Conservation (phyloP, 2,888 invertebrate species). For the Chloroclysta siterata region DNA sequence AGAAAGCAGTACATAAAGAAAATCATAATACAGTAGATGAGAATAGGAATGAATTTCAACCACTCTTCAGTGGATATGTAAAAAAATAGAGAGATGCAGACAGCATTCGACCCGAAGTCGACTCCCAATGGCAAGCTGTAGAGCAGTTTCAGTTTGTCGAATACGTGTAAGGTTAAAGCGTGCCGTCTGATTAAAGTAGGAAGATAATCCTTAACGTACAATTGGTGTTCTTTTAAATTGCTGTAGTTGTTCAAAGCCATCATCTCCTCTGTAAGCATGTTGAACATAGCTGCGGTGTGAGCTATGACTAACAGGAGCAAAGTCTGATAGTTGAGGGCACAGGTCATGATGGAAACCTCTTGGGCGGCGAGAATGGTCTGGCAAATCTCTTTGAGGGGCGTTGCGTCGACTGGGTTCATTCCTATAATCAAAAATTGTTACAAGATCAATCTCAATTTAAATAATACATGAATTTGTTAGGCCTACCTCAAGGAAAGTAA, state of each 20-base stretch:
- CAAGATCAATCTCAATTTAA: no score
- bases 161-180: constrained; percentile 52
- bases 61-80: constrained; percentile 62
- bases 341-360: constrained; percentile 56
- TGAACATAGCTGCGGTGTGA: constrained; percentile 67
- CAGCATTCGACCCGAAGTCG: constrained; percentile 66
- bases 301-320: constrained; percentile 64
- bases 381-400: constrained; percentile 65
- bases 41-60: constrained; percentile 62
- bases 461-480: no score
- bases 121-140: constrained; percentile 71
- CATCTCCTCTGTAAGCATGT: constrained; percentile 64
- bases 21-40: constrained; percentile 64
- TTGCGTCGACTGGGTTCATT: constrained; percentile 56
- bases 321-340: constrained; percentile 65
- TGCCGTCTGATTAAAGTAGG: constrained; percentile 59
- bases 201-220: constrained; percentile 51
- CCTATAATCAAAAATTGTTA: constrained; percentile 51
- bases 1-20: constrained; percentile 74
- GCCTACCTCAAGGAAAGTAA: no score
- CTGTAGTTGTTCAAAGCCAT: constrained; percentile 50
- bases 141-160: constrained; percentile 57
- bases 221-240: constrained; percentile 41
- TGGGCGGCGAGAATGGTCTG: constrained; percentile 50
- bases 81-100: constrained; percentile 67